Percentiles rank a stretch among this genome's conserved stretches.
Evolutionary conservation across 2,888 invertebrate species (phyloP).

Genomic region (Teinopalpus imperialis): DNA sequence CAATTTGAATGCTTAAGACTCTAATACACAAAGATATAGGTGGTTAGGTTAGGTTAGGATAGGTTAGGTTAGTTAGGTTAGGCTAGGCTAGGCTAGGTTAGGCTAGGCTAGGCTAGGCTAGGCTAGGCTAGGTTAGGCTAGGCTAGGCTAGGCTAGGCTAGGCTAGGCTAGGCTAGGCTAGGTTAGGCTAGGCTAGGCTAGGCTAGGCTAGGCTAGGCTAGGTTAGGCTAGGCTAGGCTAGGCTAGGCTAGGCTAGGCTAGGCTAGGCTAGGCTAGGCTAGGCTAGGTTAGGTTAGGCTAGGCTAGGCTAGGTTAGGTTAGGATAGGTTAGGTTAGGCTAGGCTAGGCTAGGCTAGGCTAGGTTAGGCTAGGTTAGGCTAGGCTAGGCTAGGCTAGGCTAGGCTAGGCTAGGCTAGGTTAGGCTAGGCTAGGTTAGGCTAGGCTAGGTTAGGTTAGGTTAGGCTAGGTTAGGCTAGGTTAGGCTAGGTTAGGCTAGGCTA

Average conservation of each 20-base stretch:
- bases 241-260: constrained; percentile 17
- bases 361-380: constrained; percentile 1
- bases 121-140: constrained; percentile 1
- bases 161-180: constrained; percentile 18
- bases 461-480: constrained; percentile 7
- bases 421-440: constrained; percentile 5
- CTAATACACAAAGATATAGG: no score
- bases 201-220: not conserved
- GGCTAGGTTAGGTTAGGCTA: constrained; percentile 4
- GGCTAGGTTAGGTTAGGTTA: constrained; percentile 7
- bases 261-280: constrained; percentile 7
- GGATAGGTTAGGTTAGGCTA: constrained; percentile 6
- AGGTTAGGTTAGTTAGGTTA: constrained; percentile 29
- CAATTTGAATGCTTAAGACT: no score
- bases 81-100: constrained; percentile 26
- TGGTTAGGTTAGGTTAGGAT: constrained; percentile 30
- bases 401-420: constrained; percentile 3
- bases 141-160: constrained; percentile 14
- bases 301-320: constrained; percentile 7
- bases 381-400: constrained; percentile 6
- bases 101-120: constrained; percentile 15
- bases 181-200: constrained; percentile 10
- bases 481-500: constrained; percentile 8
- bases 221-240: constrained; percentile 7
- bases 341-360: constrained; percentile 8